These are phyloP conservation scores for Candoia aspera DNA, from an alignment of 2,113 vertebrate genomes.

Conservation along the genomic window DNA sequence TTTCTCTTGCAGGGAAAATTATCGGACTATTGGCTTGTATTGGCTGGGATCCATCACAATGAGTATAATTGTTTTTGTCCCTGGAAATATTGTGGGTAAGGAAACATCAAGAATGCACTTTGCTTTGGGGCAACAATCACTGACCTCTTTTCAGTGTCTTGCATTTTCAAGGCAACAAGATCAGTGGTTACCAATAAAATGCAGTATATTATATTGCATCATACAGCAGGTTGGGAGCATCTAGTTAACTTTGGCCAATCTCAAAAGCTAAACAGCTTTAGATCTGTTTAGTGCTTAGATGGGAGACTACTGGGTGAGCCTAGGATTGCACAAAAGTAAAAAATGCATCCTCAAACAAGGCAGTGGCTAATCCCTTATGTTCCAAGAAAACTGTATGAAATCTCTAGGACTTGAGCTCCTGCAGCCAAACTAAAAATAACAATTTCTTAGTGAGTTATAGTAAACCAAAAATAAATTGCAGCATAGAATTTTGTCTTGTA, in stretches of 20 bases:
- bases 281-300: not conserved
- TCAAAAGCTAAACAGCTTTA: not conserved
- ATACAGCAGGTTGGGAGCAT: not conserved
- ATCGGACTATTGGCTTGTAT: conserved; percentile 89
- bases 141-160: not conserved
- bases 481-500: not conserved
- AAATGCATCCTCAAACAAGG: not conserved
- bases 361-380: not conserved
- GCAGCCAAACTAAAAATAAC: no score
- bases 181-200: not conserved
- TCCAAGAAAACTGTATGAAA: not conserved
- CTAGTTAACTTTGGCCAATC: not conserved
- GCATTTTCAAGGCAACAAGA: not conserved
- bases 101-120: conserved; percentile 39
- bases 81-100: conserved; percentile 94
- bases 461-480: not conserved
- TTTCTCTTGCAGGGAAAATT: conserved; percentile 82
- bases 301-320: not conserved
- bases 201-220: not conserved
- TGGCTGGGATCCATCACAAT: conserved; percentile 94
- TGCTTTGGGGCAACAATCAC: conserved; percentile 12
- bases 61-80: conserved; percentile 89
- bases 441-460: not conserved
- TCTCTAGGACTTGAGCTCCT: not conserved
- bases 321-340: not conserved